Evolutionary conservation across 2,888 invertebrate genomes (phyloP).

Genomic region (Craniophora ligustri): DNA sequence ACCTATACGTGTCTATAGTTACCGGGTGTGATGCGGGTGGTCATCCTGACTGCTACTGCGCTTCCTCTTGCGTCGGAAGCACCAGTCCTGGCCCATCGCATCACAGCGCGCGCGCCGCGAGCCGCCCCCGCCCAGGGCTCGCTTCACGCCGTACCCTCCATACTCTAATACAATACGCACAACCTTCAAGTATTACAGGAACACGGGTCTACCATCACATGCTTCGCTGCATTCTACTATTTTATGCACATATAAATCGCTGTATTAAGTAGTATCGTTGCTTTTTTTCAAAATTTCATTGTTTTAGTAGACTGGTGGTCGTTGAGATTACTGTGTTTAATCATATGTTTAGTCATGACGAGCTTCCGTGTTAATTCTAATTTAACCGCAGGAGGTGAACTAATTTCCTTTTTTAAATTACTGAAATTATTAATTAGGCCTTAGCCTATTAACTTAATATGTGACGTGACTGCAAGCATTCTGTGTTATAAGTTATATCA

Average conservation of each 20-base stretch:
- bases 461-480: neutral
- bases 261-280: slow-evolving; percentile 31
- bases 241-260: slow-evolving; percentile 24
- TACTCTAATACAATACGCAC: slow-evolving; percentile 44
- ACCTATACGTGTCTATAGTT: slow-evolving; percentile 57
- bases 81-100: slow-evolving; percentile 93
- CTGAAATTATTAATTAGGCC: too few relatives aligned
- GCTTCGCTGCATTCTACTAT: slow-evolving; percentile 6
- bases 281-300: slow-evolving; percentile 41
- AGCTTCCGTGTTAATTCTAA: slow-evolving; percentile 60
- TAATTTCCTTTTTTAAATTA: neutral
- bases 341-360: slow-evolving; percentile 11
- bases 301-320: slow-evolving; percentile 23
- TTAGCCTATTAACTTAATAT: neutral
- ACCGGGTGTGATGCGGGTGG: slow-evolving; percentile 89
- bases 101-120: slow-evolving; percentile 87
- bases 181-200: slow-evolving; percentile 35
- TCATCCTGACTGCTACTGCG: slow-evolving; percentile 90
- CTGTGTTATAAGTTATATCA: neutral
- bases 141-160: slow-evolving; percentile 70
- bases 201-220: slow-evolving; percentile 39
- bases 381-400: neutral
- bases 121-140: slow-evolving; percentile 86
- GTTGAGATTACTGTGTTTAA: slow-evolving; percentile 20
- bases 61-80: slow-evolving; percentile 92